These are phyloP conservation scores for Cantharis nigra DNA, from an alignment of 2,888 invertebrate genomes.

Conservation along the genomic window DNA sequence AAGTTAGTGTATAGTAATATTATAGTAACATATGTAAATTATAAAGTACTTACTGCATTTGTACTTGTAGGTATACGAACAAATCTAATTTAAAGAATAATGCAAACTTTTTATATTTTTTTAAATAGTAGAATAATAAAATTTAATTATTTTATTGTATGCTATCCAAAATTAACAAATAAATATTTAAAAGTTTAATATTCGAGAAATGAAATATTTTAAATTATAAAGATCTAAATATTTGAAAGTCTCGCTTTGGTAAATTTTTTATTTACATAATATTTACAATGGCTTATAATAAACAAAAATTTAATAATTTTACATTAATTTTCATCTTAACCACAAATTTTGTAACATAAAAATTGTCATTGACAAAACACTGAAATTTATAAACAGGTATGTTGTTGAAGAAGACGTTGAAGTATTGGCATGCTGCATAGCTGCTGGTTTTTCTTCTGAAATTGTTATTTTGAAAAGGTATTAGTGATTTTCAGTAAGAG, in stretches of 20 bases:
- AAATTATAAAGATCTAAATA: not conserved
- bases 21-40: too few relatives aligned
- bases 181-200: too few relatives aligned
- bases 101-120: too few relatives aligned
- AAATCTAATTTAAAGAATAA: too few relatives aligned
- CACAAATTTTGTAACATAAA: constrained; percentile 41
- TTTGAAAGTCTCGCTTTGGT: not conserved
- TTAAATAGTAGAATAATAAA: too few relatives aligned
- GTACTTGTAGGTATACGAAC: too few relatives aligned
- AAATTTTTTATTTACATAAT: constrained; percentile 23
- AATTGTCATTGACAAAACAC: constrained; percentile 40
- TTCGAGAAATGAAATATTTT: not conserved
- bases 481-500: not conserved
- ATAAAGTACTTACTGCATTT: too few relatives aligned
- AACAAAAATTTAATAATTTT: constrained; percentile 1
- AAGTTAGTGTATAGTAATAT: too few relatives aligned
- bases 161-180: too few relatives aligned
- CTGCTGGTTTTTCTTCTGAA: constrained; percentile 74
- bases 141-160: too few relatives aligned
- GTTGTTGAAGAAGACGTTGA: constrained; percentile 42
- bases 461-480: constrained; percentile 29
- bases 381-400: constrained; percentile 36
- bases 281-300: constrained; percentile 16
- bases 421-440: constrained; percentile 73
- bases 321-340: constrained; percentile 29